Base-by-base conservation (phyloP, 2,797 vertebrate species). In the Heteromormyrus szaboi region DNA sequence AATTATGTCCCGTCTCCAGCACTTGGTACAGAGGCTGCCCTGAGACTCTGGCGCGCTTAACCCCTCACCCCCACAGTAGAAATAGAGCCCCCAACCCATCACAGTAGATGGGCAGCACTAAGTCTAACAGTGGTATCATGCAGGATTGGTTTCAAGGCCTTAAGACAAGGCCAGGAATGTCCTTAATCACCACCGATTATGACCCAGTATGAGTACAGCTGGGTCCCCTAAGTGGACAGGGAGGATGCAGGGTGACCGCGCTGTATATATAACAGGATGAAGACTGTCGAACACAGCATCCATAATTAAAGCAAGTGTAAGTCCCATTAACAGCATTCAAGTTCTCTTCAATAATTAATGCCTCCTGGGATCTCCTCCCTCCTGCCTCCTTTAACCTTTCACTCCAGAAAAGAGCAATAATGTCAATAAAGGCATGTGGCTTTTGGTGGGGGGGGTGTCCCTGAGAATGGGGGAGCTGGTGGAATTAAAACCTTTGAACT, bases 281-380 rank as follows among this genome's bases (percentile, higher is more conserved):
- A 94, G 94, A 95, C 94, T 94, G 93, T 92, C 91, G 94, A 95
- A 95, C 96, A 95, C 88, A 86, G 89, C 92, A 96, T 96, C 93
- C 95, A 95, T 96, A 96, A 96, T 96, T 96, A 94, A 96, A 96
- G 95, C 92, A 94, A 90, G 92, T 94, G 95, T 96, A 95, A 94
- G 93, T 95, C 94, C 94, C 94, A 94, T 95, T 95, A 95, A 93
- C 94, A 89, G 88, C 91, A 37, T 94, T 94, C 84, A 94, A 59
- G 90, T 90, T 41, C 92, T 89, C 91, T 94, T 96, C 93, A 96
- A 95, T 96, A 94, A 93, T 95, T 96, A 95, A 96, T 95, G 91
- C 90, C 91, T 81, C 92, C 90, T 91, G 89, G 92, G 90, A 90
- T 90, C 91, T 91, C 91, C 29, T 72, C 11, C 65, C 68, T 89